Evolutionary conservation across 2,113 vertebrate genomes (phyloP), one percentile per base, ranked within the genome.

Genomic region (Galbula dea): DNA sequence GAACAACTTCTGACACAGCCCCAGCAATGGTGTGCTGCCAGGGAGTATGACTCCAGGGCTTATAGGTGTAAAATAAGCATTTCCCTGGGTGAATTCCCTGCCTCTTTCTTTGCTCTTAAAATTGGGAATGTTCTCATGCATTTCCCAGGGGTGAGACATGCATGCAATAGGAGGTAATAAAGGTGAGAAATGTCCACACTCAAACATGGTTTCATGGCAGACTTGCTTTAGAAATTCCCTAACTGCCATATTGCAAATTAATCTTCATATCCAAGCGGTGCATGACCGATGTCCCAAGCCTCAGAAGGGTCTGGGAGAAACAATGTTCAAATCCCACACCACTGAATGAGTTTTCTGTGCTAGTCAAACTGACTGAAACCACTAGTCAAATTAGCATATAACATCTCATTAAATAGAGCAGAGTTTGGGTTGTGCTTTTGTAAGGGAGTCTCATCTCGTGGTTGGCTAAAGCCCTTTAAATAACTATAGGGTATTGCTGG

Each of bases 201-300:
- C 5, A 3, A 23, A 63, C 9, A 2, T 51, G 59, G 14, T 45
- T 81, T 87, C 2, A 2, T 37, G 66, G 20, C 43, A 71, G 65
- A 24, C n/a, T 71, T 61, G 34, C 69, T 82, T 81, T 79, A 91
- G 74, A 79, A 94, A 52, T 76, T 32, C 51, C 30, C 15, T 72
- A 57, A 57, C 36, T 75, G 45, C 45, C 19, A 52, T 63, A 39
- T 75, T 94, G 80, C 61, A 84, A 95, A 45, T n/a, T 30, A 8
- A 39, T 86, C 83, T 94, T 72, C 0, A 11, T 71, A 39, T 43
- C 52, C 6, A 19, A 73, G 68, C 10, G 7, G 19, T 59, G 43
- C 55, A 10, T 1, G 30, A 59, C 69, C 4, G 0, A 0, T 22
- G 36, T 55, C 65, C 45, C 27, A 20, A 58, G 43, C 72, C 49